Evolutionary conservation across 2,888 invertebrate genomes (phyloP), one percentile per base, ranked within the genome.

Genomic region (Chrysodeixis includens): DNA sequence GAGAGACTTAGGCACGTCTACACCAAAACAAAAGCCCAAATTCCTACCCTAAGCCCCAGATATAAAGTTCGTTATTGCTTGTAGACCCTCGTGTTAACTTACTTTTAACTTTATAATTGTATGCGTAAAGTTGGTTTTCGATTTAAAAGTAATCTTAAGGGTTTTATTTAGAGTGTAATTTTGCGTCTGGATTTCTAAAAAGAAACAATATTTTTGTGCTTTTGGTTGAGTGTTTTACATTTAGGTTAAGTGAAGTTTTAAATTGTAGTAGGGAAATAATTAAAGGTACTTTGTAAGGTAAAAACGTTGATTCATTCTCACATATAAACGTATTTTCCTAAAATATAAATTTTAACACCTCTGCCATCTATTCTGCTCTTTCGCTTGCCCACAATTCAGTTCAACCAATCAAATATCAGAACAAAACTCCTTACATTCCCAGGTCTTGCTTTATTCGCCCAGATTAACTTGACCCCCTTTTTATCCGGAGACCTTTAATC

Each of bases 401-500:
- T 26, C 26, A n/a, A 3, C 56, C 30, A 32, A n/a, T 61, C 26
- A 56, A 51, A 62, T 8, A 52, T 62, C 61, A 49, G 57, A 22
- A 49, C 18, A 30, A 1, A 20, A 30, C 30, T 58, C 65, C 12
- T 54, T 44, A 49, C 30, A 12, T 49, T 51, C 55, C 62, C 62
- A 67, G 62, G 69, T 60, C 57, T 26, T 40, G 32, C 26, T 49
- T 60, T 65, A 66, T 75, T 56, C 56, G 64, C 63, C 51, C 62
- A 61, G 74, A 74, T 70, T 74, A 65, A 59, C 64, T 65, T 77
- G 77, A 57, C 63, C 67, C 49, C 74, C 55, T 40, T 66, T 68
- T 69, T 69, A 63, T 30, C 55, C 12, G 61, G 18, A 52, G 62
- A 74, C 64, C 66, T 79, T 67, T 76, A 71, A 71, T 78, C 77